phyloP scores from a whole-genome alignment of 2,113 vertebrate species.

The Chauna torquata region DNA sequence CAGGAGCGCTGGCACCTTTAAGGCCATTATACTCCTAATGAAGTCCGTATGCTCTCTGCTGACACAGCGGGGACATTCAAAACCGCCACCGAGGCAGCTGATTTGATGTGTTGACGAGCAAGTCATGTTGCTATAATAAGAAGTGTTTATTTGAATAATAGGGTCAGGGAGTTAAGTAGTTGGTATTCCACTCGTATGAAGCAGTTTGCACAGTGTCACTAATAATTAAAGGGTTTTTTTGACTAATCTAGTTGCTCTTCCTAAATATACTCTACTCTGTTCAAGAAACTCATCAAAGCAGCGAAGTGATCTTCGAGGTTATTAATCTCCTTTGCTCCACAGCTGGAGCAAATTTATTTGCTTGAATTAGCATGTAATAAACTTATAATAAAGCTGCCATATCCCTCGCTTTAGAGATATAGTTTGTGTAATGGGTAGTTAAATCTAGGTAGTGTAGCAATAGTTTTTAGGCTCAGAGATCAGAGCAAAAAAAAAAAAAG shows the following conservation, averaged over 20 bases:
- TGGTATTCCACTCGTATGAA: constrained; percentile 82
- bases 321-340: constrained; percentile 87
- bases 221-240: constrained; percentile 88
- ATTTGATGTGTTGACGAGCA: constrained; percentile 49
- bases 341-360: constrained; percentile 86
- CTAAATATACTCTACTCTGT: constrained; percentile 82
- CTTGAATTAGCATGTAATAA: constrained; percentile 87
- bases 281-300: constrained; percentile 86
- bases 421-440: constrained; percentile 63
- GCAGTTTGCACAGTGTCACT: constrained; percentile 87
- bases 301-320: constrained; percentile 80
- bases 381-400: constrained; percentile 81
- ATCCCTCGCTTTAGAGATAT: constrained; percentile 56
- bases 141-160: constrained; percentile 83
- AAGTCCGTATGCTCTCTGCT: constrained; percentile 16
- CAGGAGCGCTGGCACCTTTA: background rate
- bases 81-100: constrained; percentile 55
- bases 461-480: background rate
- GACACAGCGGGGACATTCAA: constrained; percentile 28
- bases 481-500: background rate
- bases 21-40: background rate
- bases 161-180: constrained; percentile 85
- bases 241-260: constrained; percentile 84
- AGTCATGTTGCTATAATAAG: constrained; percentile 66
- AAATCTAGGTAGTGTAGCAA: constrained; percentile 37